Percentiles rank a stretch among this genome's conserved stretches.
Conservation (phyloP, 2,888 invertebrate genomes). For the Anagyrus pseudococci region DNA sequence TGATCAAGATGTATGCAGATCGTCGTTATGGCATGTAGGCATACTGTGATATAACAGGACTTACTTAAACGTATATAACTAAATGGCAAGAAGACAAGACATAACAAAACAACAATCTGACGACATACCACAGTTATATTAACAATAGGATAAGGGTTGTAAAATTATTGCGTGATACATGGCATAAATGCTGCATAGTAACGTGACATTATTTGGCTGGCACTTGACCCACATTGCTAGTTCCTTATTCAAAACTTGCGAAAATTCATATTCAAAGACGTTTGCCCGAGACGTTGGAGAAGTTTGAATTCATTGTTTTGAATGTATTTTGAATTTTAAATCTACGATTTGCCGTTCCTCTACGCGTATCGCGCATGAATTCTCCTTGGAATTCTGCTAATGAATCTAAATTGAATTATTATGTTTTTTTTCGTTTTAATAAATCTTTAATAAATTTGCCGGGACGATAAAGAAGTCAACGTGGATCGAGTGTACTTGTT, state of each 20-base stretch:
- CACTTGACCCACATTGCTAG: slow-evolving; percentile 32
- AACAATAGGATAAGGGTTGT: slow-evolving; percentile 43
- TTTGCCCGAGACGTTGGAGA: too few species aligned
- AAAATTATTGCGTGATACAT: slow-evolving; percentile 39
- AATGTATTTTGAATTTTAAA: too few species aligned
- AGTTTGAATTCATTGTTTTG: too few species aligned
- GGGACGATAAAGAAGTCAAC: slow-evolving; percentile 13
- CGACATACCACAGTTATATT: slow-evolving; percentile 58
- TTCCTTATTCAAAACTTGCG: too few species aligned
- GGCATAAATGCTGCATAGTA: too few species aligned
- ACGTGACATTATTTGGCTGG: slow-evolving; percentile 28
- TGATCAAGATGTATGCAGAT: slow-evolving; percentile 39
- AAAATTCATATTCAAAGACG: too few species aligned
- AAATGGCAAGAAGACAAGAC: slow-evolving; percentile 60
- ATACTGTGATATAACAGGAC: slow-evolving; percentile 45
- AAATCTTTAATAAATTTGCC: not conserved
- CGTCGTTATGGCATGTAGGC: slow-evolving; percentile 41
- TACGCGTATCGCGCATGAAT: too few species aligned
- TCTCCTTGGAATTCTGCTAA: too few species aligned
- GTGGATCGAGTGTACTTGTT: slow-evolving; percentile 20
- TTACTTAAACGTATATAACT: slow-evolving; percentile 44
- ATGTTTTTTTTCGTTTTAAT: too few species aligned
- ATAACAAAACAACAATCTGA: slow-evolving; percentile 60
- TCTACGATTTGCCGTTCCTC: too few species aligned
- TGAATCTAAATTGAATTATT: too few species aligned